Percentiles rank a stretch among this genome's conserved stretches.
These are phyloP conservation scores for Labrus mixtus DNA, from an alignment of 2,113 vertebrate species.

Conservation along the genomic window DNA sequence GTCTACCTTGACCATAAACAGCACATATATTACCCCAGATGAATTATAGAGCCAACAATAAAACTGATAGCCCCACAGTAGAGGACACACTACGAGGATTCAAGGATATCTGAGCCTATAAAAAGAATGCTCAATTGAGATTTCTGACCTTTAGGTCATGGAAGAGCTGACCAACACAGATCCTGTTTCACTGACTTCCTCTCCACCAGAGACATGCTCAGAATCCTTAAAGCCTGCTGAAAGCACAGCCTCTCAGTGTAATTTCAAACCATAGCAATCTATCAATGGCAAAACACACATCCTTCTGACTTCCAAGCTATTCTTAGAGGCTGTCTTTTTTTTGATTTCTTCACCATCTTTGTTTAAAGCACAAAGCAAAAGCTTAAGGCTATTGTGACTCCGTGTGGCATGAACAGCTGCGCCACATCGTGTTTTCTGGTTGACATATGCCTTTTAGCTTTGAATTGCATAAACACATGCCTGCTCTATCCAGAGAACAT, in stretches of 20 bases:
- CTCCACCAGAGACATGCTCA: constrained; percentile 48
- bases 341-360: constrained; percentile 35
- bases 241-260: constrained; percentile 54
- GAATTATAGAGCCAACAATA: constrained; percentile 13
- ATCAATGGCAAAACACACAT: constrained; percentile 58
- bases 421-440: constrained; percentile 31
- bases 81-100: constrained; percentile 38
- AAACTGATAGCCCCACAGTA: neutral
- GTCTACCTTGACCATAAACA: neutral
- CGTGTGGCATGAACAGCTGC: constrained; percentile 57
- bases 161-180: constrained; percentile 81
- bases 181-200: constrained; percentile 80
- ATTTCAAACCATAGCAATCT: constrained; percentile 71
- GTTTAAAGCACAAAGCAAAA: constrained; percentile 59
- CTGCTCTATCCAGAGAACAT: constrained; percentile 17
- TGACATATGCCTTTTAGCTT: constrained; percentile 33
- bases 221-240: constrained; percentile 50
- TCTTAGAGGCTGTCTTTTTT: constrained; percentile 50
- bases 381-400: constrained; percentile 50
- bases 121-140: constrained; percentile 70
- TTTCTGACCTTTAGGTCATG: constrained; percentile 79
- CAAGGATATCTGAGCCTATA: constrained; percentile 61
- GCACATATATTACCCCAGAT: neutral
- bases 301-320: constrained; percentile 45
- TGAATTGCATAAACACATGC: constrained; percentile 18